Conservation (phyloP, 2,113 vertebrate genomes). For the Motacilla alba region DNA sequence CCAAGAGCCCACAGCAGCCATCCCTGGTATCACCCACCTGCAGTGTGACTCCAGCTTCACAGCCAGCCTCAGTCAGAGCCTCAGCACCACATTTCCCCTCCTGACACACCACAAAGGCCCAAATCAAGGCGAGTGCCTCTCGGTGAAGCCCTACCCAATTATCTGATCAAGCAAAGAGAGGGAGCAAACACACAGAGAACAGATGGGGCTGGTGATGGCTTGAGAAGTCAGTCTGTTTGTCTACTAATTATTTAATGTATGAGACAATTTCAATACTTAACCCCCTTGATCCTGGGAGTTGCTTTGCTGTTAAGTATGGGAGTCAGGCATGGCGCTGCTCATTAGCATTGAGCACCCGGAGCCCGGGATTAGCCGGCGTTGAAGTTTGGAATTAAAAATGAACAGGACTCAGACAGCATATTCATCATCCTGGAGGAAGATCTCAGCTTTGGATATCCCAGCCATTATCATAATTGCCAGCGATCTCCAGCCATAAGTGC, state of each 20-base stretch:
- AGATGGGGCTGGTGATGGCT: constrained; percentile 36
- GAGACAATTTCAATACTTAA: constrained; percentile 56
- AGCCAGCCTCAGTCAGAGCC: not conserved
- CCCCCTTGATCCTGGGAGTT: constrained; percentile 53
- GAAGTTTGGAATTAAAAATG: constrained; percentile 60
- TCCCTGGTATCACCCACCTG: not conserved
- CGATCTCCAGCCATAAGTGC: not conserved
- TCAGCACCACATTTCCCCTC: not conserved
- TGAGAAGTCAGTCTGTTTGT: constrained; percentile 57
- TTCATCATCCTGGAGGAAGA: constrained; percentile 49
- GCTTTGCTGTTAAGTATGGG: constrained; percentile 13
- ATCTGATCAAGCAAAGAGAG: constrained; percentile 32
- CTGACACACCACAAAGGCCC: not conserved
- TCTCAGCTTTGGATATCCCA: constrained; percentile 14
- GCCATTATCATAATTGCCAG: constrained; percentile 44
- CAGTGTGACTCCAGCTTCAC: fast-evolving
- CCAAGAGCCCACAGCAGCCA: not conserved
- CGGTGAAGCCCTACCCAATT: not conserved
- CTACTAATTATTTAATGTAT: constrained; percentile 64
- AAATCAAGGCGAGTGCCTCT: not conserved
- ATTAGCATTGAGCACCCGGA: constrained; percentile 25
- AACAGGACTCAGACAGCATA: constrained; percentile 35
- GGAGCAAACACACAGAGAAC: not conserved
- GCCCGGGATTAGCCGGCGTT: not conserved
- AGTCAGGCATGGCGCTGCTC: not conserved